Conservation (phyloP, 2,113 vertebrate genomes). For the Gulo gulo region DNA sequence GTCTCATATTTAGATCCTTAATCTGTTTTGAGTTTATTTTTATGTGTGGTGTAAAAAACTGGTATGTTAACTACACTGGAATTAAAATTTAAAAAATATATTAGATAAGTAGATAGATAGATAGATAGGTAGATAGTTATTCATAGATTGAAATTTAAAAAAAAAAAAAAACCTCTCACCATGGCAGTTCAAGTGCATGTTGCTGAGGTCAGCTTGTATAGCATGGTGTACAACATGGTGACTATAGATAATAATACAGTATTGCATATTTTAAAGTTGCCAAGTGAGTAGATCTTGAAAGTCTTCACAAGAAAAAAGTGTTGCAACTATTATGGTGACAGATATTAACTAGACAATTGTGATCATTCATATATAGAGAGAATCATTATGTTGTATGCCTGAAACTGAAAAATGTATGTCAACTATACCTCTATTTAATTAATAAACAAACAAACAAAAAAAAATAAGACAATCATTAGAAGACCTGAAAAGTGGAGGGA, state of each 20-base stretch:
- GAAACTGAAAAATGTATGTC: neutral
- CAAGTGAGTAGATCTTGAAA: neutral
- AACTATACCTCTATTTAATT: neutral
- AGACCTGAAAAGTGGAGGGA: neutral
- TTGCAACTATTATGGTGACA: neutral
- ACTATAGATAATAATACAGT: neutral
- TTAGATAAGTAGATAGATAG: neutral
- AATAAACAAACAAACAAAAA: no score
- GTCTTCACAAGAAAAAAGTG: neutral
- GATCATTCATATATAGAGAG: neutral
- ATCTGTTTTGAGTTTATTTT: neutral
- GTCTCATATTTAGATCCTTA: neutral
- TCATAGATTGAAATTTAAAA: constrained; percentile 78
- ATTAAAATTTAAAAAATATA: neutral
- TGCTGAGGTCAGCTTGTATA: constrained; percentile 87
- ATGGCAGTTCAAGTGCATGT: constrained; percentile 79
- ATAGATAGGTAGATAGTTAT: neutral
- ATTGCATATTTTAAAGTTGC: neutral
- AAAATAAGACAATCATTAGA: neutral
- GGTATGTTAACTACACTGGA: no score
- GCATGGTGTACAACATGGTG: neutral
- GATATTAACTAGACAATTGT: neutral
- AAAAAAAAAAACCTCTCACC: constrained; percentile 78
- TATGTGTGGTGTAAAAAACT: neutral
- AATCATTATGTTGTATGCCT: neutral